These are phyloP conservation scores for Melospiza melodia DNA, from an alignment of 2,113 vertebrate species.

Conservation along the genomic window DNA sequence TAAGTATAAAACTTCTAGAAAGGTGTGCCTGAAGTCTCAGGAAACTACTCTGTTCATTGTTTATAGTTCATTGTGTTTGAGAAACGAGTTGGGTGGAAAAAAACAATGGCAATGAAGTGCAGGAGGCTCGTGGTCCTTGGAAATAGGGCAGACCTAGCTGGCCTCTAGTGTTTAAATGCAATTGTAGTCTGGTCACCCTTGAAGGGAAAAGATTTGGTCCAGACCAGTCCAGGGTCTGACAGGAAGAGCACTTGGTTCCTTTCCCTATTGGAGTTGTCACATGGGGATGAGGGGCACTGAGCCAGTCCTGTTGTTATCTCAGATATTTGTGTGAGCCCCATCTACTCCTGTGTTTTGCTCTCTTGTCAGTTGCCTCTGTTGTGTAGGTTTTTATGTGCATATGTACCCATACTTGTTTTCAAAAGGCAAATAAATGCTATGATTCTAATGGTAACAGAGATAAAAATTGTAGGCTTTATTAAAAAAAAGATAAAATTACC, in stretches of 20 bases:
- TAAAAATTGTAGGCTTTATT: background rate
- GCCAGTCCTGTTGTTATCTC: fast-evolving
- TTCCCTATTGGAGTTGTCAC: background rate
- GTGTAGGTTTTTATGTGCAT: background rate
- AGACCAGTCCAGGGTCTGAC: background rate
- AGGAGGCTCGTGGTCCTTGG: background rate
- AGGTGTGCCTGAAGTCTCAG: background rate
- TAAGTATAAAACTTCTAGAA: background rate
- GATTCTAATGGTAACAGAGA: background rate
- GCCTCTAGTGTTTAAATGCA: background rate
- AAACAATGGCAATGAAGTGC: background rate
- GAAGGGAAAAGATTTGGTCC: background rate
- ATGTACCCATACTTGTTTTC: background rate
- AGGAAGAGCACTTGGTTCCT: background rate
- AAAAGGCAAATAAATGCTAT: background rate
- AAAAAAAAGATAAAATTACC: background rate
- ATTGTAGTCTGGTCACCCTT: background rate
- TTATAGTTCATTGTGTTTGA: background rate
- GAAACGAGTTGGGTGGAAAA: background rate
- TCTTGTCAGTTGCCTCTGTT: background rate
- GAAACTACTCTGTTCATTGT: background rate
- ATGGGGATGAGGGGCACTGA: background rate
- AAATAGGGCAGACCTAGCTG: background rate
- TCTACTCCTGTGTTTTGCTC: background rate
- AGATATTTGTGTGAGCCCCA: background rate